Conservation (phyloP, 2,888 invertebrate species). For the Muscina levida region DNA sequence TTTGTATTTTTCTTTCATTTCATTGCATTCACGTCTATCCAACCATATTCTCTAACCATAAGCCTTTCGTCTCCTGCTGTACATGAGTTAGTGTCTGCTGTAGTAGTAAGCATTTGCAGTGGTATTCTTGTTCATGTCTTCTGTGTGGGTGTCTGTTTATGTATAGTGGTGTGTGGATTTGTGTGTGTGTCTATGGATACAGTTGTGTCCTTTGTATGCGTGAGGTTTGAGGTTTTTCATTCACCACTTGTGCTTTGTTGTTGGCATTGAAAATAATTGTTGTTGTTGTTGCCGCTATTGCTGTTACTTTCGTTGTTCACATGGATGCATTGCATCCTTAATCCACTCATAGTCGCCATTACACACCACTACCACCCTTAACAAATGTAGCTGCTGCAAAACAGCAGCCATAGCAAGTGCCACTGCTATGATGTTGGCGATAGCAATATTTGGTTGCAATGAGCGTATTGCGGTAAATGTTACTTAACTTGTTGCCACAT, state of each 20-base stretch:
- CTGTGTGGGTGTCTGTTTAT: too few relatives aligned
- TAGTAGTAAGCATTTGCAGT: too few relatives aligned
- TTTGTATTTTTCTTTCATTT: too few relatives aligned
- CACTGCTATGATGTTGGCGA: constrained; percentile 12
- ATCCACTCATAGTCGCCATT: too few relatives aligned
- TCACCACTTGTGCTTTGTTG: constrained; percentile 43
- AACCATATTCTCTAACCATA: too few relatives aligned
- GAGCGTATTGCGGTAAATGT: constrained; percentile 60
- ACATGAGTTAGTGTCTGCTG: too few relatives aligned
- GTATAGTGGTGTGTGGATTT: background rate
- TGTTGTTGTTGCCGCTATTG: constrained; percentile 28
- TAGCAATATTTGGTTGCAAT: constrained; percentile 49
- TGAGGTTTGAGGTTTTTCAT: constrained; percentile 53
- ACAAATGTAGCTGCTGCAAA: background rate
- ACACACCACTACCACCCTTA: background rate
- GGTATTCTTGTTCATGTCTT: too few relatives aligned
- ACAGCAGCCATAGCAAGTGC: background rate
- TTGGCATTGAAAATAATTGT: constrained; percentile 53
- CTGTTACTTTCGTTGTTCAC: constrained; percentile 3
- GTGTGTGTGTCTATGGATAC: background rate
- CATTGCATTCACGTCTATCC: too few relatives aligned
- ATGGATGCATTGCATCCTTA: too few relatives aligned
- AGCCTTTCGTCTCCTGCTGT: too few relatives aligned
- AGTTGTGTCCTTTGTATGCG: constrained; percentile 13
- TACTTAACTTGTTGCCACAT: constrained; percentile 66